Evolutionary conservation across 2,113 vertebrate genomes (phyloP), one percentile per base, ranked within the genome.

Genomic region (Myrmophylax atrothorax): DNA sequence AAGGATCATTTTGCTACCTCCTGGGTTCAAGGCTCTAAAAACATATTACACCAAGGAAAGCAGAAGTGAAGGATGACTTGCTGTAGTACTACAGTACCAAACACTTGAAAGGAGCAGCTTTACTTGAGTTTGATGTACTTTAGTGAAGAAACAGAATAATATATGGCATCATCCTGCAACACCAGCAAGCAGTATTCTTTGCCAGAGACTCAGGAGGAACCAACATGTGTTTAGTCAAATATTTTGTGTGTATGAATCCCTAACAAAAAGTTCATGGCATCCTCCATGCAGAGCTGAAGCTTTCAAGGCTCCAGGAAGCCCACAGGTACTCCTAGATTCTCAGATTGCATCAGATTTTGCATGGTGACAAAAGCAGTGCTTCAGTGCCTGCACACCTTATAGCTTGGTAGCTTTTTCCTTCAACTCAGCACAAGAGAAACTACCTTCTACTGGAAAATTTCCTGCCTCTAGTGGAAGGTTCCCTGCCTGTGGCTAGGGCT

Each of bases 161-260:
- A 56, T 5, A 37, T 3, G 4, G 42, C 42, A 66, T n/a, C 35
- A 64, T 40, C 28, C 37, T 52, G 25, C 50, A 85, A 66, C 18
- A 83, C 14, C 42, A 67, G 22, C 19, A 81, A 66, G 35, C 18
- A 63, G 20, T 23, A 78, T 19, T 37, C 22, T 77, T 49, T 70
- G 37, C 46, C 64, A 91, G 37, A 44, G 40, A 80, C 14, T 58
- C 28, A 4, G 22, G 10, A 89, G 49, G 14, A 62, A 14, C 26
- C 2, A 7, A 44, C 19, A 52, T 1, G 1, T 2, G 1, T 49
- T 52, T 6, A 73, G 26, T 28, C 64, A 84, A 52, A n/a, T 25
- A 12, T 35, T 78, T 74, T 31, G 29, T 1, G 1, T 25, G 16
- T 59, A 56, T 44, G 74, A 53, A 64, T 55, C 47, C 25, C 35